Base-by-base conservation (phyloP, 2,888 invertebrate species). In the Hedya salicella region DNA sequence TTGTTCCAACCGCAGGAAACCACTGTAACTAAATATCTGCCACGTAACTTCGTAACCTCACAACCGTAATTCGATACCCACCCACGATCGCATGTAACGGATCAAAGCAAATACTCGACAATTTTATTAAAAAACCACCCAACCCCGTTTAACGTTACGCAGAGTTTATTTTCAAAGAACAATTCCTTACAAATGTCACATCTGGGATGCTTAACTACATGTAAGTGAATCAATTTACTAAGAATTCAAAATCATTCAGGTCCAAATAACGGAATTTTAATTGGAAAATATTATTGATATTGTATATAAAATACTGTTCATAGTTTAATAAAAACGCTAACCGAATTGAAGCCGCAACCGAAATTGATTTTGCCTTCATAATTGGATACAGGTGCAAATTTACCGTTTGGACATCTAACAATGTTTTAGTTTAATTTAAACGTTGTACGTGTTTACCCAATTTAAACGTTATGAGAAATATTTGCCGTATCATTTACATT, bases 231-330 rank as follows among this genome's bases (percentile, higher is more conserved):
- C 50, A 32, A 52, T 32, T 52, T 36, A 14, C 16, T 52, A n/a
- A n/a, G 50, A 32, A n/a, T 52, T 32, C 36, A 52, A 16, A 36
- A 52, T 16, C 16, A 16, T 52, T 52, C 25, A 16, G 50, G 32
- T 25, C 17, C 16, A 52, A 32, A 36, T 6, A 32, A 36, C 30
- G 32, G 50, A 32, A 36, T 32, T 30, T 52, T 52, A 32, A 32
- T 52, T 32, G 16, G 50, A 17, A 52, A 52, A 69, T 25, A 2
- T 69, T 73, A 73, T 73, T 68, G 60, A 69, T 57, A 57, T 57
- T 57, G 19, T 39, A 54, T 17, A 52, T 17, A 11, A 36, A 25
- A 13, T 25, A 50, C 14, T 17, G 32, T 52, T 52, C 32, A 32
- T 16, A 32, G 50, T 14, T 13, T 52, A 30, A 52, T 52, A 52